Percentiles rank a stretch among this genome's conserved stretches.
Evolutionary conservation across 2,797 vertebrate genomes (phyloP).

Genomic region (Sebastes oblongus): DNA sequence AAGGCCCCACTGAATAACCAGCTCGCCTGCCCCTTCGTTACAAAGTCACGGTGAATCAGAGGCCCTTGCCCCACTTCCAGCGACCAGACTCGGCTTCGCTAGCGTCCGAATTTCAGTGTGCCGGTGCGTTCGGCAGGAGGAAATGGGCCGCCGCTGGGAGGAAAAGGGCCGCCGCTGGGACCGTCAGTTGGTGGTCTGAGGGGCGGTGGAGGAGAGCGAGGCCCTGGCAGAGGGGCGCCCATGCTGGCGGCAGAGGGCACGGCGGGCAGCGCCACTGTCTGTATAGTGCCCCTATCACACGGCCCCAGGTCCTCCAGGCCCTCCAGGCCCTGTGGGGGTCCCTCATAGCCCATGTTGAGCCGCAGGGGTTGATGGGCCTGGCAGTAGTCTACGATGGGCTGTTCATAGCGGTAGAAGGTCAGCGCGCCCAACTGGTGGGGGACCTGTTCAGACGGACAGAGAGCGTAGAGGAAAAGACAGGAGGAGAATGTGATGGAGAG

Average conservation of each 20-base stretch:
- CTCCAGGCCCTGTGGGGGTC: conserved; percentile 81
- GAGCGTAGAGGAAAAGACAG: conserved; percentile 1
- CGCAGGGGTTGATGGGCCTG: conserved; percentile 96
- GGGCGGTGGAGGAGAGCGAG: conserved; percentile 70
- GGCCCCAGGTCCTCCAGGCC: conserved; percentile 79
- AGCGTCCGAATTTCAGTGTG: conserved; percentile 85
- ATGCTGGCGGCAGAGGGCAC: conserved; percentile 75
- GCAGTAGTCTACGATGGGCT: conserved; percentile 95
- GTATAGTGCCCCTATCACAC: conserved; percentile 81
- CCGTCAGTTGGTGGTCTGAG: conserved; percentile 75
- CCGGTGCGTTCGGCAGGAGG: conserved; percentile 76
- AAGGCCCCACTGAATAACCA: conserved; percentile 67
- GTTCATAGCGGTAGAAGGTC: conserved; percentile 96
- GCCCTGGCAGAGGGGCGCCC: conserved; percentile 55
- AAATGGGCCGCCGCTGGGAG: conserved; percentile 62
- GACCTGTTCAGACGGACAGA: conserved; percentile 80
- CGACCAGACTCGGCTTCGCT: conserved; percentile 29
- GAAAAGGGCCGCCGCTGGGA: conserved; percentile 63
- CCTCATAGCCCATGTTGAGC: conserved; percentile 92
- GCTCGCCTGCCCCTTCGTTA: conserved; percentile 63
- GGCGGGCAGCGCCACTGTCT: conserved; percentile 82
- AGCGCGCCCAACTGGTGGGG: conserved; percentile 94
- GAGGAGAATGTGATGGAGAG: background rate
- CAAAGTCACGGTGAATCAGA: conserved; percentile 57
- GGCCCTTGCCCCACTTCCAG: conserved; percentile 32